Conservation (phyloP, 2,888 invertebrate genomes). For the Auanema sp. region DNA sequence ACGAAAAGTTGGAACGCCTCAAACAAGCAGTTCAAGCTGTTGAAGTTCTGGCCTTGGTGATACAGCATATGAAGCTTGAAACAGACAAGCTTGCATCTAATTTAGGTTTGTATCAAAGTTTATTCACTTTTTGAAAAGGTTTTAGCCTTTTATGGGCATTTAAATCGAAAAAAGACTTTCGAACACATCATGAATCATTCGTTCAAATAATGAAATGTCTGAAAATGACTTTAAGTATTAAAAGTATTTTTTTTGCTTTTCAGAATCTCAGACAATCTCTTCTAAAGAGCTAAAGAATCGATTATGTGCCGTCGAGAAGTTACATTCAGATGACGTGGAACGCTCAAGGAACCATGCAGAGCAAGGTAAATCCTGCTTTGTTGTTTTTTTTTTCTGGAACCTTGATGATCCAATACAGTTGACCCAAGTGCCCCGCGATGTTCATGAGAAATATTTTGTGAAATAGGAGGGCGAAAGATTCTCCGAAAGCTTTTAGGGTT, state of each 20-base stretch:
- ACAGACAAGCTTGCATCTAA: conserved; percentile 5
- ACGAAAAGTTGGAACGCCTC: conserved; percentile 29
- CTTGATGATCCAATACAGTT: too few species aligned
- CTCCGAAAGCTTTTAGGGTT: too few species aligned
- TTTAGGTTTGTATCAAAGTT: too few species aligned
- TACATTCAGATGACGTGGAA: conserved; percentile 15
- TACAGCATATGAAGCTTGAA: conserved; percentile 15
- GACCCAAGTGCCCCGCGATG: conserved; percentile 9
- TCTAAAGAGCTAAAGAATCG: conserved; percentile 11
- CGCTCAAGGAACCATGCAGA: conserved; percentile 23
- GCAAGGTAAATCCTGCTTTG: conserved; percentile 1
- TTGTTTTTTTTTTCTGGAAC: too few species aligned
- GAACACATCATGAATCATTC: not conserved
- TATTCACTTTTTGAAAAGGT: not conserved
- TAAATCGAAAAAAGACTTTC: not conserved
- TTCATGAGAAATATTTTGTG: conserved; percentile 19
- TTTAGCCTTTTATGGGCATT: too few species aligned
- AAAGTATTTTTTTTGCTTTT: conserved; percentile 1
- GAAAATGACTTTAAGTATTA: too few species aligned
- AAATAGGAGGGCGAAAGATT: not conserved
- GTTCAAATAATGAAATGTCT: too few species aligned
- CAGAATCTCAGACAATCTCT: conserved; percentile 3
- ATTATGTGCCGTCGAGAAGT: conserved; percentile 10
- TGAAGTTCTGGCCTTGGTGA: conserved; percentile 25
- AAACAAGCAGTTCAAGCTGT: conserved; percentile 20